Base-by-base conservation (phyloP, 1,140 invertebrate species). In the Monomorium pharaonis region DNA sequence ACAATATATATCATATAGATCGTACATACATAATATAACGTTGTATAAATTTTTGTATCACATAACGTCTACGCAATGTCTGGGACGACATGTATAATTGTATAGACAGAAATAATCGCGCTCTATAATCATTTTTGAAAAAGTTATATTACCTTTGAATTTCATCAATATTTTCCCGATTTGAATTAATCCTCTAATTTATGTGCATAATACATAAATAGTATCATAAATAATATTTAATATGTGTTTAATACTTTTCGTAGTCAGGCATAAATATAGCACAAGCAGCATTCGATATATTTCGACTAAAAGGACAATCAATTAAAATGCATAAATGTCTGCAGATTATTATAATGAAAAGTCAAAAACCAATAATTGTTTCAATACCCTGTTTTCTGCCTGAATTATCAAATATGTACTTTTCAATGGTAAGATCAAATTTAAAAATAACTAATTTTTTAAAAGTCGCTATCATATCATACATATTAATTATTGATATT, bases 391-490 rank as follows among this genome's bases (percentile, higher is more conserved):
- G 88, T 18, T 16, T 92, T 6, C 33, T 93, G 27, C 81, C 83
- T 0, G 67, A 74, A 47, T 69, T 92, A n/a, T 91, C 91, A 56
- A 65, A 21, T 91, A 89, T 30, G n/a, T n/a, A n/a, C n/a, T 92
- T 51, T 54, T 7, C 58, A 10, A 9, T 58, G 74, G 83, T 85
- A 33, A 54, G 70, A 74, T 67, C 2, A 74, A 51, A n/a, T 63
- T 14, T 2, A 3, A 27, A 70, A 49, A 47, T 47, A 62, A 62
- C 30, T 30, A 62, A 4, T n/a, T 63, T 16, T 33, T 56, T 21
- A 56, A 56, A 12, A 1, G 9, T 56, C 24, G 21, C 3, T 56
- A 12, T n/a, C n/a, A 56, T 1, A 24, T 21, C n/a, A 24, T 5
- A 54, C 10, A 49, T 56, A 56, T 24, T 56, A 56, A 21, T 56